A percentile compares a stretch with the other conserved stretches of the same genome.
Conservation (phyloP, 35 echinoderm and acorn worm species). For the Lytechinus pictus region DNA sequence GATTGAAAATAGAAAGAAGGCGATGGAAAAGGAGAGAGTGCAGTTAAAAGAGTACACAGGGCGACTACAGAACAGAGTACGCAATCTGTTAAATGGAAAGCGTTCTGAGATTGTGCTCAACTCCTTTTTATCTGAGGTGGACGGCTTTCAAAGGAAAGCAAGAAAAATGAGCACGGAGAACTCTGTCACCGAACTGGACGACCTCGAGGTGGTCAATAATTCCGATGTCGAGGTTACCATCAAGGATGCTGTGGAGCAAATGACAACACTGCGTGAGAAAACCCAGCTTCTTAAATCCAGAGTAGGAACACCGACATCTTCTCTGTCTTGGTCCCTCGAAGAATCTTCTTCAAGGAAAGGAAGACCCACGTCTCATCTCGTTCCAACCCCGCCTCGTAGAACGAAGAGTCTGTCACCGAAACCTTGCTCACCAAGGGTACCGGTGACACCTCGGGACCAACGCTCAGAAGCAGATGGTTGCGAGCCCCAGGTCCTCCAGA, state of each 20-base stretch:
- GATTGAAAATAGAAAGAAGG: slow-evolving; percentile 7
- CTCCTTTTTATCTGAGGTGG: neutral
- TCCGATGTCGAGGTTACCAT: neutral
- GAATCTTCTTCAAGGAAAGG: neutral
- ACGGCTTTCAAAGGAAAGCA: neutral
- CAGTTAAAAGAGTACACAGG: neutral
- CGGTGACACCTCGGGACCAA: neutral
- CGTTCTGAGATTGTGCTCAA: neutral
- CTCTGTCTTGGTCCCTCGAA: neutral
- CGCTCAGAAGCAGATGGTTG: slow-evolving; percentile 14
- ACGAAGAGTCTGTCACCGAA: neutral
- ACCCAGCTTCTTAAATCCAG: neutral
- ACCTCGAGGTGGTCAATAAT: neutral
- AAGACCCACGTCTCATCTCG: neutral
- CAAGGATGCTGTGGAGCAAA: neutral
- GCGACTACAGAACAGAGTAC: neutral
- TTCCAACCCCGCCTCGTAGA: neutral
- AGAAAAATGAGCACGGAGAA: slow-evolving; percentile 17
- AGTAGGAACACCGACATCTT: slow-evolving; percentile 23
- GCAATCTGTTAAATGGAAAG: too few species aligned
- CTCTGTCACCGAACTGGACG: neutral
- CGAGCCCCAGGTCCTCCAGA: neutral
- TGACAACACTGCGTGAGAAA: neutral
- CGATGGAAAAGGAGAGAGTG: neutral
- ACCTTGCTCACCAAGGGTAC: neutral